Percentiles rank a stretch among this genome's conserved stretches.
Evolutionary conservation across 2,797 vertebrate genomes (phyloP).

Genomic region (Sebastes minor): DNA sequence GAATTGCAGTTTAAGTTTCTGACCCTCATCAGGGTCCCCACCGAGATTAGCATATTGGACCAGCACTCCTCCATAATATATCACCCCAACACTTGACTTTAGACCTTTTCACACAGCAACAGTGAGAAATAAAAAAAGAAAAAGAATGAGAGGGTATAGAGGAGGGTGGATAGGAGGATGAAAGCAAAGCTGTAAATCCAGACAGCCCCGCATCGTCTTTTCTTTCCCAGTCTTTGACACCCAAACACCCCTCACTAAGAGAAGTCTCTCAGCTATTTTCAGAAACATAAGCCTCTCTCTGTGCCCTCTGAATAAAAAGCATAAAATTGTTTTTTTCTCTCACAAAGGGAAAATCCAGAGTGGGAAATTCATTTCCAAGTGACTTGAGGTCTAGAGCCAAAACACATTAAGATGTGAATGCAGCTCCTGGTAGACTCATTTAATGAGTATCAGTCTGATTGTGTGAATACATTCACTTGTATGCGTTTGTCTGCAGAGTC

Average conservation of each 20-base stretch:
- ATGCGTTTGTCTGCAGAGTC: conserved; percentile 9
- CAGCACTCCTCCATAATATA: conserved; percentile 34
- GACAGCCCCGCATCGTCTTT: conserved; percentile 43
- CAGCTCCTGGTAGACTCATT: conserved; percentile 22
- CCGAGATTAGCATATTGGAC: conserved; percentile 45
- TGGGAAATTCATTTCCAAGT: conserved; percentile 40
- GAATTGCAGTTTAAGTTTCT: background rate
- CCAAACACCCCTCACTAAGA: conserved; percentile 54
- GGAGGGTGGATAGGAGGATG: conserved; percentile 48
- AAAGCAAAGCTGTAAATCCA: conserved; percentile 76
- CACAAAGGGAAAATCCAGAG: conserved; percentile 55
- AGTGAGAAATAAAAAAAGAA: conserved; percentile 22
- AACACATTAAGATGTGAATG: conserved; percentile 55
- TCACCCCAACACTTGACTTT: conserved; percentile 39
- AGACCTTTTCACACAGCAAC: conserved; percentile 39
- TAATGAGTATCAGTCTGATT: background rate
- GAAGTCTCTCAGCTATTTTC: conserved; percentile 67
- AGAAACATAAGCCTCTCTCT: conserved; percentile 64
- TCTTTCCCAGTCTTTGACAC: conserved; percentile 56
- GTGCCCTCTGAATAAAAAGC: conserved; percentile 50
- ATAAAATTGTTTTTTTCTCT: conserved; percentile 61
- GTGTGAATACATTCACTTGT: background rate
- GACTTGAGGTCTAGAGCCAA: conserved; percentile 25
- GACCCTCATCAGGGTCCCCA: conserved; percentile 6
- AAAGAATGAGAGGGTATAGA: conserved; percentile 17